Conservation (phyloP, 2,888 invertebrate species). For the Drosophila mayaguana region DNA sequence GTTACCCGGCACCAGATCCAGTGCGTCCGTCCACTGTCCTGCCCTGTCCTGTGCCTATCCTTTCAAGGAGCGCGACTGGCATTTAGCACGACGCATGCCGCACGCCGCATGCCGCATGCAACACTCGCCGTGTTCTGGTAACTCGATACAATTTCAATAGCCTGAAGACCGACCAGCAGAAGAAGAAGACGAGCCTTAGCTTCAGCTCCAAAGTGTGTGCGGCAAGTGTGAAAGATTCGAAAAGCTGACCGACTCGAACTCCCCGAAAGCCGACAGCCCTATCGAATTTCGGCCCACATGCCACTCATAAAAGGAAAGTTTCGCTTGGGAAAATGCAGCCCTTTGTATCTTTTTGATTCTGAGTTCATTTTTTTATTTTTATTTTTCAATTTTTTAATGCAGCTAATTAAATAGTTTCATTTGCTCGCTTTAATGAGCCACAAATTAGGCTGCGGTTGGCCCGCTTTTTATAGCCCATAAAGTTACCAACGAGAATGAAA, state of each 20-base stretch:
- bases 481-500: slow-evolving; percentile 26
- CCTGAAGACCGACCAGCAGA: slow-evolving; percentile 40
- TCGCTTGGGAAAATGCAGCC: slow-evolving; percentile 53
- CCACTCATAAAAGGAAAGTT: slow-evolving; percentile 65
- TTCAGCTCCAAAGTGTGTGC: slow-evolving; percentile 65
- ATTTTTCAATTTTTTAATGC: slow-evolving; percentile 35
- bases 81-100: slow-evolving; percentile 59
- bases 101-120: slow-evolving; percentile 29
- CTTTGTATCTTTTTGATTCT: slow-evolving; percentile 45
- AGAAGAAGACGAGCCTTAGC: slow-evolving; percentile 9
- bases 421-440: slow-evolving; percentile 64
- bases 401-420: slow-evolving; percentile 75
- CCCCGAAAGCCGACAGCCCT: slow-evolving; percentile 68
- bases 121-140: slow-evolving; percentile 64
- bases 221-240: slow-evolving; percentile 79
- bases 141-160: slow-evolving; percentile 76
- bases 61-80: slow-evolving; percentile 64
- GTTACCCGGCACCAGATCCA: slow-evolving; percentile 13
- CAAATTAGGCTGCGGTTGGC: slow-evolving; percentile 68
- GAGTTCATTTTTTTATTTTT: neutral
- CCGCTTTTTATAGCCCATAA: slow-evolving; percentile 66
- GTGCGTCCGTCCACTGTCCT: slow-evolving; percentile 5
- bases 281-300: slow-evolving; percentile 62
- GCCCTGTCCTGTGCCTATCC: slow-evolving; percentile 20
- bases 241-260: slow-evolving; percentile 44